These are phyloP conservation scores for Hydrotaea diabolus DNA, from an alignment of 2,888 invertebrate genomes.

Conservation along the genomic window DNA sequence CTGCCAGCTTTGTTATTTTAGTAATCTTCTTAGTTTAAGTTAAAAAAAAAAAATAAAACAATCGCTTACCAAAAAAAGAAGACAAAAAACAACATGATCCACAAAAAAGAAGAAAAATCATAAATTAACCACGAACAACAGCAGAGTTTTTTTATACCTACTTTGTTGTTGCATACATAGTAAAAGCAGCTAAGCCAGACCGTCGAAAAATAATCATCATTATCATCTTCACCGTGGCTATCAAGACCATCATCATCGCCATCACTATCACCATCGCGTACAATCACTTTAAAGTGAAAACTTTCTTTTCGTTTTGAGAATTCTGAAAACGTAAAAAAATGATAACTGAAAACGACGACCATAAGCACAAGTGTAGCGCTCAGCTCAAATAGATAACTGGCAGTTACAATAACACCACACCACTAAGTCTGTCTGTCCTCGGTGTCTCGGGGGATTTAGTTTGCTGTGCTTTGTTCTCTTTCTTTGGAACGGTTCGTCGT, in stretches of 20 bases:
- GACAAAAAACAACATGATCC: too few relatives aligned
- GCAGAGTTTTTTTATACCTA: constrained; percentile 52
- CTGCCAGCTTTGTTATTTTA: constrained; percentile 15
- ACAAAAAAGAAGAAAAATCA: constrained; percentile 32
- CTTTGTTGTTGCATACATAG: not conserved
- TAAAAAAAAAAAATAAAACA: not conserved
- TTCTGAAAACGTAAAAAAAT: constrained; percentile 61
- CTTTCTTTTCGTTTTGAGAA: constrained; percentile 63
- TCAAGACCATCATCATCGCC: not conserved
- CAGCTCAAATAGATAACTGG: too few relatives aligned
- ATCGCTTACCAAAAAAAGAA: too few relatives aligned
- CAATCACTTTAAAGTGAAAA: constrained; percentile 34
- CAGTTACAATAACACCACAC: constrained; percentile 1
- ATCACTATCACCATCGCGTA: constrained; percentile 15
- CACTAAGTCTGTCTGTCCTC: not conserved
- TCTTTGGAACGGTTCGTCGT: not conserved
- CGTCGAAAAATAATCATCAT: not conserved
- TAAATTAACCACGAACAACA: constrained; percentile 61
- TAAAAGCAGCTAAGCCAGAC: not conserved
- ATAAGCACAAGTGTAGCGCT: not conserved
- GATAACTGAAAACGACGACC: constrained; percentile 33
- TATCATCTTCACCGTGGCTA: not conserved
- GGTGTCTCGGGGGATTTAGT: not conserved
- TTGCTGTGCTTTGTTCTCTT: constrained; percentile 1
- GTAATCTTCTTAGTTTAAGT: not conserved